Conservation (phyloP, 2,113 vertebrate genomes). For the Lamprotornis superbus region DNA sequence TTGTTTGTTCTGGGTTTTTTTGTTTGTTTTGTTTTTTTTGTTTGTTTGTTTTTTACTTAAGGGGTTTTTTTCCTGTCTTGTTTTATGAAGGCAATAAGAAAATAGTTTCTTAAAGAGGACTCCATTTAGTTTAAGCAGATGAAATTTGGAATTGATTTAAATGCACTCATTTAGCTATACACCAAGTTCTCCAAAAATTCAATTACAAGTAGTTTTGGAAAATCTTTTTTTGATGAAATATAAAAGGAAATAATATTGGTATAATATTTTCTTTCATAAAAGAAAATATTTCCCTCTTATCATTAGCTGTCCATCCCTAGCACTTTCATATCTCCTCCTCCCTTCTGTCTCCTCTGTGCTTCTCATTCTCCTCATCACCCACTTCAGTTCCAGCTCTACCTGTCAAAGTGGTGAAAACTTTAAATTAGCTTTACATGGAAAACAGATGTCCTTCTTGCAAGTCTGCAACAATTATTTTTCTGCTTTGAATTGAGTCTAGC, state of each 20-base stretch:
- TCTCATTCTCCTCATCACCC: not conserved
- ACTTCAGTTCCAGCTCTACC: not conserved
- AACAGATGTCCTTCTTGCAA: not conserved
- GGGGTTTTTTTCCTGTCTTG: not conserved
- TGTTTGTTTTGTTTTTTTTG: not conserved
- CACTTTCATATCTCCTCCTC: fast-evolving
- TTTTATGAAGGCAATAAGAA: not conserved
- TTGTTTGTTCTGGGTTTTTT: not conserved
- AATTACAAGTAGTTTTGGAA: not conserved
- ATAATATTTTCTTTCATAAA: not conserved
- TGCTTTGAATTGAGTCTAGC: not conserved
- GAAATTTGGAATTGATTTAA: not conserved
- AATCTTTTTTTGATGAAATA: not conserved
- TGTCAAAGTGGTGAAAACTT: not conserved
- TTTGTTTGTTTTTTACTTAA: not conserved
- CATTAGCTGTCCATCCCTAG: not conserved
- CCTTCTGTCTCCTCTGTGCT: not conserved
- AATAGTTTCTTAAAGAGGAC: not conserved
- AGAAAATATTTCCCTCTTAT: not conserved
- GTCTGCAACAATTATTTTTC: not conserved
- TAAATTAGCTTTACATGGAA: not conserved
- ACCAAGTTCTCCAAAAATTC: not conserved
- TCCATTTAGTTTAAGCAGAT: not conserved
- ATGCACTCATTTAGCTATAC: not conserved
- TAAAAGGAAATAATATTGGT: not conserved